A percentile compares a stretch with the other conserved stretches of the same genome.
phyloP scores from a whole-genome alignment of 2,888 invertebrate species.

The Cerceris ruficornis region DNA sequence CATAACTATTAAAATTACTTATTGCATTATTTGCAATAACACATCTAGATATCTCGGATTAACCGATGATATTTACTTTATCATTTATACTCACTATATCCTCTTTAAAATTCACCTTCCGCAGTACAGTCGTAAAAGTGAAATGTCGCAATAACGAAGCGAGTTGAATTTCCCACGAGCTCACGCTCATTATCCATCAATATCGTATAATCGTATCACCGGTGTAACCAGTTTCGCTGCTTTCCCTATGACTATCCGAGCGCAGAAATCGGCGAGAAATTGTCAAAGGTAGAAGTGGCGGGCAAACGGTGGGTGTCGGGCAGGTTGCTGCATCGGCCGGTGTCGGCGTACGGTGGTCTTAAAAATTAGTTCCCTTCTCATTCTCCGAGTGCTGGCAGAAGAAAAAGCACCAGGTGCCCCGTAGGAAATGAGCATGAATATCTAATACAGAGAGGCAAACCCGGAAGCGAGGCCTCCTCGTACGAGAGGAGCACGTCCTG shows the following conservation, averaged over 20 bases:
- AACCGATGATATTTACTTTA: too few relatives aligned
- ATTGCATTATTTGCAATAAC: too few relatives aligned
- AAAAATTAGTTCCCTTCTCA: slow-evolving; percentile 47
- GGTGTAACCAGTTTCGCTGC: slow-evolving; percentile 43
- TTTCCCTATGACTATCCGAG: slow-evolving; percentile 42
- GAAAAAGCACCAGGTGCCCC: slow-evolving; percentile 74
- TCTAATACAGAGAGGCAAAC: slow-evolving; percentile 72
- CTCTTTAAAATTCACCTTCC: too few relatives aligned
- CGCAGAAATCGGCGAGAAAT: slow-evolving; percentile 33
- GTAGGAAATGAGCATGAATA: slow-evolving; percentile 70
- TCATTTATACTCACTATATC: too few relatives aligned
- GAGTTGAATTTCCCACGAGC: slow-evolving; percentile 56
- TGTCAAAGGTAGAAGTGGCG: background rate
- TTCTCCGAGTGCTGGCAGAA: slow-evolving; percentile 19
- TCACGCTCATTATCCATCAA: slow-evolving; percentile 28
- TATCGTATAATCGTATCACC: slow-evolving; percentile 32
- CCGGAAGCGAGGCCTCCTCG: slow-evolving; percentile 78
- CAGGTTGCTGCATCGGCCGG: slow-evolving; percentile 31
- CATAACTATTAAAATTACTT: too few relatives aligned
- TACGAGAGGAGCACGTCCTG: slow-evolving; percentile 76
- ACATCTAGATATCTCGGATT: too few relatives aligned
- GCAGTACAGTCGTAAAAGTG: slow-evolving; percentile 4
- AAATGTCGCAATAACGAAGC: slow-evolving; percentile 12
- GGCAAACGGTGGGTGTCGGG: slow-evolving; percentile 23
- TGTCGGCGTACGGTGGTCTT: slow-evolving; percentile 24